Evolutionary conservation across 2,888 invertebrate species (phyloP).

Genomic region (Papilio elwesi): DNA sequence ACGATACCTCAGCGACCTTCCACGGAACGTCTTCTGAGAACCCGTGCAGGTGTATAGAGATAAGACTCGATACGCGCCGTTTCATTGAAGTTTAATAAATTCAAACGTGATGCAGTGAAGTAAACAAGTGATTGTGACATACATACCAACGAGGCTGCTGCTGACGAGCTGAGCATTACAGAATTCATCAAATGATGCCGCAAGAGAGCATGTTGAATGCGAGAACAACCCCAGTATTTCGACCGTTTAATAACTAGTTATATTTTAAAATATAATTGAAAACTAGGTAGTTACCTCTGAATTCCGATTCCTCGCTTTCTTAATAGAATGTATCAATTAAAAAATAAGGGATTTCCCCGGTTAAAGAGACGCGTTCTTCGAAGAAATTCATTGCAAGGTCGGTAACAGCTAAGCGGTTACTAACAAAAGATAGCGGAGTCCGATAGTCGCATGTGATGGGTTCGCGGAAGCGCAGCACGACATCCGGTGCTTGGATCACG

Average conservation of each 20-base stretch:
- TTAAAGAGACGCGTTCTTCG: background rate
- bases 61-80: background rate
- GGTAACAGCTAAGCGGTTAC: background rate
- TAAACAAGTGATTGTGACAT: conserved; percentile 25
- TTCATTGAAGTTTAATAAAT: conserved; percentile 14
- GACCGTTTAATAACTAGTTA: background rate
- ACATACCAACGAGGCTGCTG: conserved; percentile 4
- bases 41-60: background rate
- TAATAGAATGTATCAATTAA: background rate
- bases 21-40: background rate
- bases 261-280: no score
- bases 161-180: conserved; percentile 1
- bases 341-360: background rate
- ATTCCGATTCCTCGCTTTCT: background rate
- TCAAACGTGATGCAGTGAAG: background rate
- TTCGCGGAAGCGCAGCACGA: background rate
- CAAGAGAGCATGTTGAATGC: background rate
- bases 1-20: background rate
- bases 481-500: conserved; percentile 26
- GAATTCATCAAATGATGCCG: conserved; percentile 8
- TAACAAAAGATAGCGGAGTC: background rate
- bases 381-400: background rate
- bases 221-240: background rate
- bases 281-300: no score
- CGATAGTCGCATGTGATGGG: background rate